Conservation (phyloP, 2,888 invertebrate species). For the Saturnia pavonia region DNA sequence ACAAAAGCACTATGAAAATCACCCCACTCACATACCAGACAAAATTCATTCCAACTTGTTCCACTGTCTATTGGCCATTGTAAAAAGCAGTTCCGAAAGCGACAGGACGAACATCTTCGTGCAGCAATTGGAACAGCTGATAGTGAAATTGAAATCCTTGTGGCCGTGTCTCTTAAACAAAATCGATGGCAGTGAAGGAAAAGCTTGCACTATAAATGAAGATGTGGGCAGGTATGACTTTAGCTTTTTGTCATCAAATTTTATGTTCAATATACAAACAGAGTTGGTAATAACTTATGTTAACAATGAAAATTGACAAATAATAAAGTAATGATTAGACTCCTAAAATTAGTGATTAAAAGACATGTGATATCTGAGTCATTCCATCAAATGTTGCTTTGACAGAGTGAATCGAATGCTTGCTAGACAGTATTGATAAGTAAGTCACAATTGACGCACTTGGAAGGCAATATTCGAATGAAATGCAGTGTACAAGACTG, state of each 20-base stretch:
- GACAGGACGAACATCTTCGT: slow-evolving; percentile 63
- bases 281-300: no score
- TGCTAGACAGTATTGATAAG: no score
- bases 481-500: no score
- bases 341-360: no score
- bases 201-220: slow-evolving; percentile 61
- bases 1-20: slow-evolving; percentile 68
- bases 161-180: slow-evolving; percentile 64
- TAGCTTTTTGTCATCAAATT: not conserved
- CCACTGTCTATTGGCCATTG: slow-evolving; percentile 66
- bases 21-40: slow-evolving; percentile 67
- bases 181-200: slow-evolving; percentile 45
- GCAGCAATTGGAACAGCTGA: slow-evolving; percentile 65
- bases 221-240: slow-evolving; percentile 65
- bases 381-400: no score
- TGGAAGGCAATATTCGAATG: no score
- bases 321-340: no score
- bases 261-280: no score
- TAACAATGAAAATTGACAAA: no score
- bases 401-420: no score
- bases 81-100: slow-evolving; percentile 57
- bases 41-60: slow-evolving; percentile 67
- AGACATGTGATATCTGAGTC: no score
- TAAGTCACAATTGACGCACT: no score
- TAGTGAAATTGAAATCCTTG: slow-evolving; percentile 60